Evolutionary conservation across 2,797 vertebrate species (phyloP).

Genomic region (Galagoides demidoff): DNA sequence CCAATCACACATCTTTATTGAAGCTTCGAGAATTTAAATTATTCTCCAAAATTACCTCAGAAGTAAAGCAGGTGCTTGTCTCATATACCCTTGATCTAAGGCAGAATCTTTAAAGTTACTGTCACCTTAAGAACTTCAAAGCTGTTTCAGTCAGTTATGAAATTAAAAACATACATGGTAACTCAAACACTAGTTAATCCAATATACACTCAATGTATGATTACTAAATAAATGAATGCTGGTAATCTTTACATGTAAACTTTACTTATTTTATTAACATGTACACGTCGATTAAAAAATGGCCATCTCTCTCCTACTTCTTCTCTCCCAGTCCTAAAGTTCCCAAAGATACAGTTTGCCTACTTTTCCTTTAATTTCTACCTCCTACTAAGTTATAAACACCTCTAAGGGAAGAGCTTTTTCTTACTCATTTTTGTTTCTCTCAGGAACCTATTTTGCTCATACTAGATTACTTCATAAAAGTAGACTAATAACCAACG

Average conservation of each 20-base stretch:
- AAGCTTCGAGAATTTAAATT: conserved; percentile 38
- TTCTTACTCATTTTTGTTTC: background rate
- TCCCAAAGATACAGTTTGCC: background rate
- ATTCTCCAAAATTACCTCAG: conserved; percentile 43
- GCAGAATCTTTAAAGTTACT: conserved; percentile 25
- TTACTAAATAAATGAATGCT: background rate
- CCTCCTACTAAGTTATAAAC: background rate
- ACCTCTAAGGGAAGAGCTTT: background rate
- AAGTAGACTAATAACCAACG: background rate
- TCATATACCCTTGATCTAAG: background rate
- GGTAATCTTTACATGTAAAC: background rate
- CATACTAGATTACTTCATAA: background rate
- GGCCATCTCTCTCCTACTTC: background rate
- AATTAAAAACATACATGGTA: background rate
- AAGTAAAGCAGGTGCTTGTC: conserved; percentile 13
- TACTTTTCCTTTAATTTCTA: background rate
- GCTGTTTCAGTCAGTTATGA: background rate
- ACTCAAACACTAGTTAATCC: background rate
- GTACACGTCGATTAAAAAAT: background rate
- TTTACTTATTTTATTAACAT: background rate
- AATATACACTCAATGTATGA: background rate
- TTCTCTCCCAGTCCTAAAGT: background rate
- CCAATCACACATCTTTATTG: background rate
- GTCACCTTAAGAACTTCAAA: background rate
- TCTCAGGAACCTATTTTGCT: background rate